Percentiles rank a stretch among this genome's conserved stretches.
These are phyloP conservation scores for Habrosyne pyritoides DNA, from an alignment of 2,888 invertebrate genomes.

Conservation along the genomic window DNA sequence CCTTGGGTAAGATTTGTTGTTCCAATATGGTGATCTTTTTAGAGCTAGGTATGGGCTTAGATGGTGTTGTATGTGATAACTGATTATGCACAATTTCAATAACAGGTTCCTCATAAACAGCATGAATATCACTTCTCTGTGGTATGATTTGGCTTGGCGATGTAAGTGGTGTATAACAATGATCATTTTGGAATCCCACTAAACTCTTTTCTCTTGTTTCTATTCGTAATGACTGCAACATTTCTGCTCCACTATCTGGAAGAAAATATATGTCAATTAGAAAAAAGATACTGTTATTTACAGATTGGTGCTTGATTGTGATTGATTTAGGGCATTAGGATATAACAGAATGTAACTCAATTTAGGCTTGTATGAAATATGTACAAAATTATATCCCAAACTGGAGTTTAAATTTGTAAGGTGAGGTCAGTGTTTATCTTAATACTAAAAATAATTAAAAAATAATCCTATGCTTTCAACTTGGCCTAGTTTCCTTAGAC, in stretches of 20 bases:
- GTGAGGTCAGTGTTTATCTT: too few relatives aligned
- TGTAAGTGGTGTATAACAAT: constrained; percentile 90
- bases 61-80: constrained; percentile 49
- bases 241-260: constrained; percentile 78
- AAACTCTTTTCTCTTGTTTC: constrained; percentile 81
- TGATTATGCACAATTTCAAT: constrained; percentile 74
- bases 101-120: constrained; percentile 69
- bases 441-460: too few relatives aligned
- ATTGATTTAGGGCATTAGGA: too few relatives aligned
- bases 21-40: constrained; percentile 80
- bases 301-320: not conserved
- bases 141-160: constrained; percentile 83
- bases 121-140: constrained; percentile 57
- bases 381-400: too few relatives aligned
- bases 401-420: too few relatives aligned
- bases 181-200: constrained; percentile 89
- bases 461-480: too few relatives aligned
- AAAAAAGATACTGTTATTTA: not conserved
- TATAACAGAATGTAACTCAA: too few relatives aligned
- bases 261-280: constrained; percentile 13
- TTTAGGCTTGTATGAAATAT: too few relatives aligned
- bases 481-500: too few relatives aligned
- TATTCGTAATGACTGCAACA: constrained; percentile 76
- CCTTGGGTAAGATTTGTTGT: constrained; percentile 78
- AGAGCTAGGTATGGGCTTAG: constrained; percentile 68